Evolutionary conservation across 2,888 invertebrate species (phyloP).

Genomic region (Sussaba pulchella): DNA sequence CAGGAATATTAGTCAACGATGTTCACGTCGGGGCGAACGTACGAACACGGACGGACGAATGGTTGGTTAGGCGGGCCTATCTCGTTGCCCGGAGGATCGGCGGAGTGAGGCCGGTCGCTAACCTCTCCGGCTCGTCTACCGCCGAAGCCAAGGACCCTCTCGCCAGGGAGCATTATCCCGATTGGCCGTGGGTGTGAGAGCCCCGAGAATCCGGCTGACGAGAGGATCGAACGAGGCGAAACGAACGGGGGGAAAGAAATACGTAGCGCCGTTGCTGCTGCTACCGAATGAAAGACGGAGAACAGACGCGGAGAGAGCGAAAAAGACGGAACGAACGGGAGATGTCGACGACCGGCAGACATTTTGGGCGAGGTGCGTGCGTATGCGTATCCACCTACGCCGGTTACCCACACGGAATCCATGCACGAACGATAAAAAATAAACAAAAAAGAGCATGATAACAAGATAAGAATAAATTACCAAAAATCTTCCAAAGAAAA

Average conservation of each 20-base stretch:
- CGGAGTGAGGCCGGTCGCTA: constrained; percentile 62
- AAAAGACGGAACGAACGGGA: background rate
- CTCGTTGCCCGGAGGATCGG: constrained; percentile 20
- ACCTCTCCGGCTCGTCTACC: constrained; percentile 62
- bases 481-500: background rate
- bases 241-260: constrained; percentile 15
- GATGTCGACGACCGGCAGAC: constrained; percentile 27
- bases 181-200: constrained; percentile 57
- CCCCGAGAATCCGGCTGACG: constrained; percentile 63
- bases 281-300: constrained; percentile 21
- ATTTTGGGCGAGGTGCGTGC: constrained; percentile 40
- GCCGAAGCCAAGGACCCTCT: constrained; percentile 66
- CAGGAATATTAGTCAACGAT: constrained; percentile 67
- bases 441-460: background rate
- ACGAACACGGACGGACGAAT: background rate
- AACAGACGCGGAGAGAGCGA: constrained; percentile 15
- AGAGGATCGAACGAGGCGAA: constrained; percentile 64
- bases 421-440: background rate
- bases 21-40: background rate
- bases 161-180: constrained; percentile 68
- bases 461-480: background rate
- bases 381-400: constrained; percentile 11
- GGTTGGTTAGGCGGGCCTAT: background rate
- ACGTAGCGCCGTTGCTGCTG: background rate
- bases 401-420: background rate